Evolutionary conservation across 2,113 vertebrate species (phyloP).

Genomic region (Dicrurus megarhynchus): DNA sequence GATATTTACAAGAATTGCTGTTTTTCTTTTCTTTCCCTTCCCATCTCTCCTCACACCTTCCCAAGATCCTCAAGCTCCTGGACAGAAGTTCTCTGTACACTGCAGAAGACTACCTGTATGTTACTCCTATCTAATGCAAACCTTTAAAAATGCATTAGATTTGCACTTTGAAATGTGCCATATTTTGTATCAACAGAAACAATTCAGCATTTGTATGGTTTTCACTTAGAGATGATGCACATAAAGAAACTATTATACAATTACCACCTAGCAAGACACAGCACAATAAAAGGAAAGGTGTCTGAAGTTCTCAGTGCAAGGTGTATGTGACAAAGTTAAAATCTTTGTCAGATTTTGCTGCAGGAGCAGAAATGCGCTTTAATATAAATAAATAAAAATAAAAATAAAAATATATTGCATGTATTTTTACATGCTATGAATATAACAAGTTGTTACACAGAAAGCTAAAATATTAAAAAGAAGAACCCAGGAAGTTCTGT

Average conservation of each 20-base stretch:
- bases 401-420: not conserved
- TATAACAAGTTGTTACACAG: not conserved
- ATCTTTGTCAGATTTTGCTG: not conserved
- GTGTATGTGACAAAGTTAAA: not conserved
- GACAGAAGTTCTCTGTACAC: not conserved
- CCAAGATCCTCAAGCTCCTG: not conserved
- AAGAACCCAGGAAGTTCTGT: not conserved
- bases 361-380: not conserved
- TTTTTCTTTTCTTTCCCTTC: not conserved
- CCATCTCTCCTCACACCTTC: not conserved
- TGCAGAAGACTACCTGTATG: not conserved
- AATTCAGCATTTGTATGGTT: not conserved
- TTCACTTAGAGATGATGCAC: not conserved
- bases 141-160: not conserved
- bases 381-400: not conserved
- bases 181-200: not conserved
- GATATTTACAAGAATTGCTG: not conserved
- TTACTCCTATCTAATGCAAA: not conserved
- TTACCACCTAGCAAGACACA: not conserved
- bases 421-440: not conserved
- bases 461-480: not conserved
- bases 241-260: not conserved
- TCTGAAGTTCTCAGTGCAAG: not conserved
- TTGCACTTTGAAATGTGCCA: not conserved
- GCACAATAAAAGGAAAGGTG: not conserved